A percentile compares a stretch with the other conserved stretches of the same genome.
Evolutionary conservation across 1,140 invertebrate species (phyloP).

Genomic region (Pissodes strobi): DNA sequence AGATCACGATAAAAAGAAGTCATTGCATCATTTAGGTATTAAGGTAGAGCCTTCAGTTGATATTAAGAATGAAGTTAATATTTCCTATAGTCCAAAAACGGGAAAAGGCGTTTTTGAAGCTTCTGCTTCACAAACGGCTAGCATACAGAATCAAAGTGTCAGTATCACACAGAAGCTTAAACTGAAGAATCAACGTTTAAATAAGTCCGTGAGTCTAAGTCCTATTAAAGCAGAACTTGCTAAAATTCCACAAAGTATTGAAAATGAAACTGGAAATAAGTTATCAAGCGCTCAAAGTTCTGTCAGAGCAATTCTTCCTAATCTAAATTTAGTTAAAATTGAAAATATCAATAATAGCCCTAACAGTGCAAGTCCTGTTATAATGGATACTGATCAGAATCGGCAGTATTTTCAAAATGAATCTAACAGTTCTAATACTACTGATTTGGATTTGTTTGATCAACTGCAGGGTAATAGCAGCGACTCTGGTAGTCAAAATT

Average conservation of each 20-base stretch:
- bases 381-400: too few relatives aligned
- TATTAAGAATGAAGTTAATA: too few relatives aligned
- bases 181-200: neutral
- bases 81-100: too few relatives aligned
- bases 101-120: too few relatives aligned
- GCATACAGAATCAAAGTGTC: neutral
- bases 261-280: neutral
- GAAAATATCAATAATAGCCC: too few relatives aligned
- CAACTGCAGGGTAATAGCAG: constrained; percentile 17
- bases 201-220: constrained; percentile 1
- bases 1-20: neutral
- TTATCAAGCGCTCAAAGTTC: neutral
- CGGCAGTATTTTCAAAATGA: neutral
- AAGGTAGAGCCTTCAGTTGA: too few relatives aligned
- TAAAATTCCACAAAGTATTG: neutral
- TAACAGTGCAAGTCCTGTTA: too few relatives aligned
- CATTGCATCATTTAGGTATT: neutral
- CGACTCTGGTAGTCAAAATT: neutral
- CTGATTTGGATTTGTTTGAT: constrained; percentile 17
- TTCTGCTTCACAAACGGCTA: too few relatives aligned
- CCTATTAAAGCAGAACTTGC: constrained; percentile 1
- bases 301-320: too few relatives aligned
- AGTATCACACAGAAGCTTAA: neutral
- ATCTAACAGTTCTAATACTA: neutral
- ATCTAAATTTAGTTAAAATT: too few relatives aligned